These are phyloP conservation scores for Sarcophaga variegata DNA, from an alignment of 2,888 invertebrate genomes.

Conservation along the genomic window DNA sequence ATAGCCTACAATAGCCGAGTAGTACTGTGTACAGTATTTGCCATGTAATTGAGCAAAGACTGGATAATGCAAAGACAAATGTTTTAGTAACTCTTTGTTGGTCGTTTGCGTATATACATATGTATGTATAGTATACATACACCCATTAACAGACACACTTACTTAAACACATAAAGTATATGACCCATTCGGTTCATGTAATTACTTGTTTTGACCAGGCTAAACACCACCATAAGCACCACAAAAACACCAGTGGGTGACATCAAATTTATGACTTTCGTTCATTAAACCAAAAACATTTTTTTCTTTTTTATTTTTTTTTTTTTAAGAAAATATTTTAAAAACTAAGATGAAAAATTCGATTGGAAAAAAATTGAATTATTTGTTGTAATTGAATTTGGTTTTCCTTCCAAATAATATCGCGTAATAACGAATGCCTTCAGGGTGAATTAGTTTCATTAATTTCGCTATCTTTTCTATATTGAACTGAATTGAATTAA, in stretches of 20 bases:
- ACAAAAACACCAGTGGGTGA: conserved; percentile 64
- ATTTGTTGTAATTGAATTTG: conserved; percentile 61
- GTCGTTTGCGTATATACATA: background rate
- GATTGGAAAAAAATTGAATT: conserved; percentile 13
- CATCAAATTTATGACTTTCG: conserved; percentile 67
- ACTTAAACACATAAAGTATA: background rate
- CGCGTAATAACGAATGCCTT: conserved; percentile 60
- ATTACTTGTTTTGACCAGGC: conserved; percentile 68
- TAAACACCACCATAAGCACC: conserved; percentile 50
- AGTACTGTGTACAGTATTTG: conserved; percentile 24
- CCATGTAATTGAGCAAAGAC: conserved; percentile 41
- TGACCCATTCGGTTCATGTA: conserved; percentile 66
- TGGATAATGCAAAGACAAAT: conserved; percentile 11
- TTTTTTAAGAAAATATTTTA: background rate
- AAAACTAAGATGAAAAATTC: background rate
- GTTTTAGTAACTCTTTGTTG: background rate
- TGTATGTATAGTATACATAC: background rate
- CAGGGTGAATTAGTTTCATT: conserved; percentile 60
- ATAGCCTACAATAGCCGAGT: conserved; percentile 1
- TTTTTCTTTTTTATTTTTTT: background rate
- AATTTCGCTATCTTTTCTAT: conserved; percentile 20
- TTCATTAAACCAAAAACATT: conserved; percentile 52
- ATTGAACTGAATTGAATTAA: conserved; percentile 30
- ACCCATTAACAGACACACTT: background rate
- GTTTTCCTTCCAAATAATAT: conserved; percentile 20